Evolutionary conservation across 2,113 vertebrate genomes (phyloP).

Genomic region (Hucho hucho): DNA sequence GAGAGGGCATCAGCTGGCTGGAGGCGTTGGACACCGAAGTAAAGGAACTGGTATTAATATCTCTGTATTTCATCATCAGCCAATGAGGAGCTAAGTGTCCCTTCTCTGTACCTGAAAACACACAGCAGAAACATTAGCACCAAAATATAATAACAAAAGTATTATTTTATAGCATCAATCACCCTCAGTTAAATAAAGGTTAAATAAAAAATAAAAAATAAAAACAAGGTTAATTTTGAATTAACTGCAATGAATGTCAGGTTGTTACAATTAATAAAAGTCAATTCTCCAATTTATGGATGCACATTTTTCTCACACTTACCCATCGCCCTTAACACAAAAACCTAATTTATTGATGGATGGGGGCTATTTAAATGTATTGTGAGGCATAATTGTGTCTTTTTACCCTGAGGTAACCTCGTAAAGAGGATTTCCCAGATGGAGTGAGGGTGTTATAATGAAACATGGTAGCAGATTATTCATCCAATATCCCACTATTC

Average conservation of each 20-base stretch:
- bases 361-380: conserved; percentile 1
- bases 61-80: not conserved
- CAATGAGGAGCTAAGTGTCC: not conserved
- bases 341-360: conserved; percentile 46
- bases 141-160: not conserved
- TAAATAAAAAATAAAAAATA: too few species aligned
- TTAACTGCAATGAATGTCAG: too few species aligned
- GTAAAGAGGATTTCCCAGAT: not conserved
- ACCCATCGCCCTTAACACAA: conserved; percentile 37
- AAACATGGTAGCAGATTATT: not conserved
- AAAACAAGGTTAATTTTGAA: too few species aligned
- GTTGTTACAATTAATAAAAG: conserved; percentile 13
- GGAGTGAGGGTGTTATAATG: not conserved
- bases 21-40: not conserved
- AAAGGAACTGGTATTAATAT: not conserved
- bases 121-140: too few species aligned
- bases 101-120: not conserved
- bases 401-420: not conserved
- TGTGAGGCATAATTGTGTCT: not conserved
- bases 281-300: conserved; percentile 19
- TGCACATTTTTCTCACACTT: conserved; percentile 1
- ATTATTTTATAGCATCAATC: not conserved
- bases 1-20: not conserved
- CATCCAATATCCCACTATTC: not conserved
- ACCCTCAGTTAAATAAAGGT: too few species aligned